Base-by-base conservation (phyloP, 92 coral and sea anemone species). In the Diadumene lineata region DNA sequence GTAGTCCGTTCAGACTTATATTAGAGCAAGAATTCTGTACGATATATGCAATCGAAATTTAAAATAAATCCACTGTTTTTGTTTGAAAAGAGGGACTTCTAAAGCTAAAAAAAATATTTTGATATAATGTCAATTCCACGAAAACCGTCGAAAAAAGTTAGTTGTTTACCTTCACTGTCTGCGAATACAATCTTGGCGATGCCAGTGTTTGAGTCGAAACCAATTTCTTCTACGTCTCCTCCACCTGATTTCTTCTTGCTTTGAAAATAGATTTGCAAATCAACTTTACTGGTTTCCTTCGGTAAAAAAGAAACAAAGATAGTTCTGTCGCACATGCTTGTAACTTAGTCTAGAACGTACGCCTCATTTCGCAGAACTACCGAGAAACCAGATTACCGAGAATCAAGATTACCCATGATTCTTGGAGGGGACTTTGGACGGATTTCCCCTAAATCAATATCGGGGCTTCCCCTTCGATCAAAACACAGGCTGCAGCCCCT, bases 241-340 rank as follows among this genome's bases (percentile, higher is more conserved):
- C 86, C 86, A 55, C 66, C 58, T 6, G 86, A 53, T 25, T 71
- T 31, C 56, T 50, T 51, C 64, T 58, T 66, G 46, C 73, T 73
- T 66, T 81, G 80, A 81, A 81, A 81, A 32, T 66, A 73, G 23
- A 74, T 67, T 0, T 51, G 31, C 43, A 74, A 30, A 22, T 62
- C 67, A 9, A 48, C 43, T 1, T 64, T 46, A 8, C 23, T 30
- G 15, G 56, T 31, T 8, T 50, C 27, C 18, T 66, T 23, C 1
- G 64, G 77, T 21, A 81, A 0, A 18, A 70, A 70, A 18, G 38
- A 6, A 11, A 72, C 66, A 56, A 57, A 43, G 19, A 72, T 34
- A 57, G 32, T 72, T 56, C 66, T 13, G 50, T 61, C 66, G 19
- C 66, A 72, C 77, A 72, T 72, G 48, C 57, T 51, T 43, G 53